phyloP scores from a whole-genome alignment of 2,797 vertebrate species.

The Coendou prehensilis region DNA sequence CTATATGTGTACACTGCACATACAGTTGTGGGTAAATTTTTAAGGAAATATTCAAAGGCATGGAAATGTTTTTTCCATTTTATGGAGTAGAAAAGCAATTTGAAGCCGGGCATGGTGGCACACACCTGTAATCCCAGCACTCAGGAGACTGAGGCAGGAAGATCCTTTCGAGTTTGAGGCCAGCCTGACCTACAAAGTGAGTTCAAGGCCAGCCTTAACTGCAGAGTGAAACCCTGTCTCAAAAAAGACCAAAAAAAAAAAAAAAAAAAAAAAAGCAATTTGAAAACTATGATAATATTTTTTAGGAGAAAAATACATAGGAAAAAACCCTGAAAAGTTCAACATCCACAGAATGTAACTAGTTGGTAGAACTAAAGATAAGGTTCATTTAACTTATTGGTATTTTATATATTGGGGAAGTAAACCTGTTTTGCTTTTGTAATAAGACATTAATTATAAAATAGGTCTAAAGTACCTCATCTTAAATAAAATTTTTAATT shows the following conservation, averaged over 20 bases:
- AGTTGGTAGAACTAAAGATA: neutral
- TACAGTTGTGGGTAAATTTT: neutral
- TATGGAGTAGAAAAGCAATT: slow-evolving; percentile 22
- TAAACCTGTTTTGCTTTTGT: slow-evolving; percentile 39
- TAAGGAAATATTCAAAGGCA: slow-evolving; percentile 14
- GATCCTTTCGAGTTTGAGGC: neutral
- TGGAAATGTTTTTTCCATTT: neutral
- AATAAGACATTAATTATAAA: slow-evolving; percentile 16
- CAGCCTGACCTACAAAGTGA: neutral
- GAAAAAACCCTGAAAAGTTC: neutral
- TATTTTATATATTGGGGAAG: slow-evolving; percentile 4
- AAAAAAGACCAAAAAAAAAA: neutral
- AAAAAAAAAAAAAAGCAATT: slow-evolving; percentile 28
- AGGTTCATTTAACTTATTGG: slow-evolving; percentile 13
- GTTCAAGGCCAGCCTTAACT: neutral
- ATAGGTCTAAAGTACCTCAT: neutral
- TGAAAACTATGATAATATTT: slow-evolving; percentile 27
- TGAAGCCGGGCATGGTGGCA: neutral
- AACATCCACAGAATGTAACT: neutral
- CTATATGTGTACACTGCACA: neutral
- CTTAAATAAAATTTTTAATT: slow-evolving; percentile 15
- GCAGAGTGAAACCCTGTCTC: neutral
- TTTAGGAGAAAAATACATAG: slow-evolving; percentile 13
- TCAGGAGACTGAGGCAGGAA: neutral
- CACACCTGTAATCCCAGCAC: neutral